These are phyloP conservation scores for Orthosia gracilis DNA, from an alignment of 2,888 invertebrate genomes.

Conservation along the genomic window DNA sequence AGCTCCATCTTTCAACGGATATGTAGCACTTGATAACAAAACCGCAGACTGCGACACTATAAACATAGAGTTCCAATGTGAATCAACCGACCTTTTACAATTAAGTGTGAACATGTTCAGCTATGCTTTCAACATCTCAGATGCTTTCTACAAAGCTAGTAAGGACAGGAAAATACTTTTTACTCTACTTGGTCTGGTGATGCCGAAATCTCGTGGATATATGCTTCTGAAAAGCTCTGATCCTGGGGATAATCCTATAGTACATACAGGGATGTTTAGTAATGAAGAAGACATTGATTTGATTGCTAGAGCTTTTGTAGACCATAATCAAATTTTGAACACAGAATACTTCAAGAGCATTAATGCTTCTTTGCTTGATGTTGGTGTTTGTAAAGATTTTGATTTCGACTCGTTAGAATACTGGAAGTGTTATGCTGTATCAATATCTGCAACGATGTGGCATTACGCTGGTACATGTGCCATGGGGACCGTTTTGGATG, in stretches of 20 bases:
- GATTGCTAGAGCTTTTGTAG: constrained; percentile 64
- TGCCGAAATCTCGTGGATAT: constrained; percentile 39
- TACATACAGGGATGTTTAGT: constrained; percentile 36
- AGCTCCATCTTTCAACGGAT: constrained; percentile 31
- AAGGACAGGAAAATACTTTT: constrained; percentile 20
- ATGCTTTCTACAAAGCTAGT: constrained; percentile 22
- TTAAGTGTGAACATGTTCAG: constrained; percentile 28
- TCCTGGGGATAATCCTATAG: constrained; percentile 65
- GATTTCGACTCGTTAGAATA: constrained; percentile 44
- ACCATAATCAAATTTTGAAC: constrained; percentile 65
- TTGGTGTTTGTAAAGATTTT: constrained; percentile 58
- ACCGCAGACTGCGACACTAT: constrained; percentile 37
- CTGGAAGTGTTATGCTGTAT: constrained; percentile 68
- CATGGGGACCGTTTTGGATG: constrained; percentile 94
- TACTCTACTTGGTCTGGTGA: constrained; percentile 17
- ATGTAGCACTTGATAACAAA: constrained; percentile 23
- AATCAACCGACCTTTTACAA: constrained; percentile 27
- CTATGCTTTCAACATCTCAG: constrained; percentile 32
- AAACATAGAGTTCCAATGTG: constrained; percentile 38
- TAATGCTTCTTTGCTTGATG: constrained; percentile 61
- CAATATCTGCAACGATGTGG: constrained; percentile 91
- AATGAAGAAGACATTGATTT: constrained; percentile 65
- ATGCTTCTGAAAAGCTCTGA: constrained; percentile 24
- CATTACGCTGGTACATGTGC: constrained; percentile 94
- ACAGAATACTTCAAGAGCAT: constrained; percentile 65